A percentile compares a stretch with the other conserved stretches of the same genome.
phyloP scores from a whole-genome alignment of 2,113 vertebrate genomes.

The Elephantulus edwardii region DNA sequence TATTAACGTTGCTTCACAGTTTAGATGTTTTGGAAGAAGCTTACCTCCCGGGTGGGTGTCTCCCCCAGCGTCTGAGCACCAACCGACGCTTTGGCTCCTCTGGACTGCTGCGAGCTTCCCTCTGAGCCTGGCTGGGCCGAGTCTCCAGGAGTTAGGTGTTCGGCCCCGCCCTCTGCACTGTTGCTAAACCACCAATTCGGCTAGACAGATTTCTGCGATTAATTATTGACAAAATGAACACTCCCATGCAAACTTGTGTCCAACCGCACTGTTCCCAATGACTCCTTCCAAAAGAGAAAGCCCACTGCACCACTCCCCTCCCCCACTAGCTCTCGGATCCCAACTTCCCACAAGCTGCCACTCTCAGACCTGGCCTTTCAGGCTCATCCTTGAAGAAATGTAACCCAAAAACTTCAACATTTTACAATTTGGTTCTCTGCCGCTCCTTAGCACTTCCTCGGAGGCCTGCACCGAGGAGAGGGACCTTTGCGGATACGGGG shows the following conservation, averaged over 20 bases:
- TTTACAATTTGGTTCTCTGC: neutral
- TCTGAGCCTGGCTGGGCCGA: neutral
- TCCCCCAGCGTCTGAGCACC: neutral
- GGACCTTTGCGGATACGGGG: neutral
- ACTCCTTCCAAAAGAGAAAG: neutral
- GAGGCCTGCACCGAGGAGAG: neutral
- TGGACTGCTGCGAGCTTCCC: slow-evolving; percentile 19
- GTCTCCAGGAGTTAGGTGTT: slow-evolving; percentile 51
- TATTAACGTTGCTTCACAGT: neutral
- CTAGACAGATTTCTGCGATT: slow-evolving; percentile 60
- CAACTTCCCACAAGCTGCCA: slow-evolving; percentile 53
- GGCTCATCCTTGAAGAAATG: slow-evolving; percentile 43
- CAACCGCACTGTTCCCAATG: slow-evolving; percentile 17
- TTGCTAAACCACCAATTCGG: slow-evolving; percentile 57
- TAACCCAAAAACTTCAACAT: slow-evolving; percentile 42
- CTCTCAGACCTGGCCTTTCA: slow-evolving; percentile 8
- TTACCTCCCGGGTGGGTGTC: slow-evolving; percentile 63
- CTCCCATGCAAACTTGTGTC: slow-evolving; percentile 55
- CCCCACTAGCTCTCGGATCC: slow-evolving; percentile 35
- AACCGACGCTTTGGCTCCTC: slow-evolving; percentile 35
- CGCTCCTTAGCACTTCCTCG: neutral
- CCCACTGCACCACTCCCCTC: slow-evolving; percentile 54
- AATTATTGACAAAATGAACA: slow-evolving; percentile 71
- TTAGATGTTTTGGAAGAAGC: slow-evolving; percentile 43
- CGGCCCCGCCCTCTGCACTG: slow-evolving; percentile 51